Evolutionary conservation across 2,888 invertebrate genomes (phyloP), one percentile per base, ranked within the genome.

Genomic region (Itoplectis maculator): DNA sequence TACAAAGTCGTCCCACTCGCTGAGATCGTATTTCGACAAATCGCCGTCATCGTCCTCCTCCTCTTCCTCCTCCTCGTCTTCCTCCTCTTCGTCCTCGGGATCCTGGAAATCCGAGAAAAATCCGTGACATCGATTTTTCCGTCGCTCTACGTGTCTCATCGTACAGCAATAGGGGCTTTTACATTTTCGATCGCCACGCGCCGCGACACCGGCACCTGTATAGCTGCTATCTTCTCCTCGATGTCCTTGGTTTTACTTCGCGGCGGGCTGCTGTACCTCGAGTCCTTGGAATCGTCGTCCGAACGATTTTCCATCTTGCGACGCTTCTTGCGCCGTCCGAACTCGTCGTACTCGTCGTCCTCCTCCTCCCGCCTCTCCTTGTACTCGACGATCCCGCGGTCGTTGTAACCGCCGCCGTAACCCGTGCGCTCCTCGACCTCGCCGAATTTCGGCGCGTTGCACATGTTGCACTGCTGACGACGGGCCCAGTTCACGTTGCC

Each of bases 401-500:
- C 99, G 94, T 99, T 99, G 93, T 98, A 99, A 37, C 97, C 97
- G 70, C 97, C 97, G 49, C 97, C 97, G 89, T 97, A 97, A 13
- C 96, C 96, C 20, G 95, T 95, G 83, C 97, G 94, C 84, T 96
- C 96, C 92, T 97, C 97, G 81, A 98, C 96, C 93, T 99, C 98
- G 18, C 98, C 98, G 93, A 98, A 98, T 93, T 99, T 99, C 0
- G 99, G 99, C 4, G 99, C 98, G 94, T 99, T 99, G 93, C 99
- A 99, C 94, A 99, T 98, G 93, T 99, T 99, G 93, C 99, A 99
- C 74, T 97, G 97, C 90, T 96, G 96, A 75, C 99, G 95, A 84
- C 99, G 95, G 29, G 99, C 99, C 99, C 99, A 99, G 93, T 99
- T 99, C 11, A 99, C 99, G 93, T 99, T 99, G n/a, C 99, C 99